A percentile compares a stretch with the other conserved stretches of the same genome.
Evolutionary conservation across 2,888 invertebrate species (phyloP).

Genomic region (Trichogramma evanescens): DNA sequence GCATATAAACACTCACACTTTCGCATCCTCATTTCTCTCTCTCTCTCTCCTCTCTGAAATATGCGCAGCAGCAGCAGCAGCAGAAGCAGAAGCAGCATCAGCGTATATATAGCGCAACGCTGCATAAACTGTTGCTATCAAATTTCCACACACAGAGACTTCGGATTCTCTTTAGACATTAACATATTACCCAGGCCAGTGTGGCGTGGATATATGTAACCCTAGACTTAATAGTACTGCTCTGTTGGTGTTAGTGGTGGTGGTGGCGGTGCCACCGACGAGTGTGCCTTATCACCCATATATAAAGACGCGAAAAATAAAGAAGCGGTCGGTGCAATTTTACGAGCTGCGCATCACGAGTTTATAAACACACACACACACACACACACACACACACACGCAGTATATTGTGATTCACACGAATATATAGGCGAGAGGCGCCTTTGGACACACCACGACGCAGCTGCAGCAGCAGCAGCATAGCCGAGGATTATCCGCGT

Average conservation of each 20-base stretch:
- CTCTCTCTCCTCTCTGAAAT: not conserved
- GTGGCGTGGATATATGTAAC: slow-evolving; percentile 15
- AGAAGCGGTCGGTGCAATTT: not conserved
- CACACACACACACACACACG: not conserved
- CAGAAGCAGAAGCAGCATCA: not conserved
- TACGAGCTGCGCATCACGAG: slow-evolving; percentile 3
- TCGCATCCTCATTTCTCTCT: not conserved
- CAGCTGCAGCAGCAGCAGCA: not conserved
- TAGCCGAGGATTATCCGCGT: slow-evolving; percentile 2
- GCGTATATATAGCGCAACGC: not conserved
- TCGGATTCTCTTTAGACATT: slow-evolving; percentile 16
- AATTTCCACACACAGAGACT: slow-evolving; percentile 14
- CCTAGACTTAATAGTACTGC: slow-evolving; percentile 1
- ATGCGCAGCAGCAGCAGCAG: not conserved
- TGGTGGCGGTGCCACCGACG: no score
- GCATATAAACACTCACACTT: not conserved
- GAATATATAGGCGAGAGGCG: not conserved
- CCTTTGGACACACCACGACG: slow-evolving; percentile 1
- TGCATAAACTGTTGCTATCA: slow-evolving; percentile 11
- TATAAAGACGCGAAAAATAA: no score
- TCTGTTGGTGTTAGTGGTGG: no score
- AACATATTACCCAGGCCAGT: slow-evolving; percentile 24
- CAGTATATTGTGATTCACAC: slow-evolving; percentile 16
- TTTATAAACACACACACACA: not conserved
- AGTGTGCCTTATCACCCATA: no score